Base-by-base conservation (phyloP, 2,113 vertebrate genomes). In the Oncorhynchus masou region DNA sequence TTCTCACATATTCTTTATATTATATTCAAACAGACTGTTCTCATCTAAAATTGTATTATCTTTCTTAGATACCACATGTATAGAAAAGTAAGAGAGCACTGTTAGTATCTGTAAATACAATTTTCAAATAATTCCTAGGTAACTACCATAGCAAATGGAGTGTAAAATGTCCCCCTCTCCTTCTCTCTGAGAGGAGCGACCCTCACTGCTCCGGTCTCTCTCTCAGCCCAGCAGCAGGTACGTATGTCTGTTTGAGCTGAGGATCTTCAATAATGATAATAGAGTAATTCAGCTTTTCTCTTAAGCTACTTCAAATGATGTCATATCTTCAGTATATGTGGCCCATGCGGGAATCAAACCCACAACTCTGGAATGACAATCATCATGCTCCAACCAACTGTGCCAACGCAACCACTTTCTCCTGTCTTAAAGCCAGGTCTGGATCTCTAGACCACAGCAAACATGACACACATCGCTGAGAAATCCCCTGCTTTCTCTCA, bases 151-250 rank as follows among this genome's bases (percentile, higher is more conserved):
- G 11, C 16, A 5, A 19, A 54, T 19, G 19, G 12, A 54, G 51
- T 19, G 51, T 19, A 54, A 54, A 16, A 19, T 19, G 16, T 19
- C 51, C 16, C 51, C 1, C 13, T 54, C 51, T 54, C 51, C 51
- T 54, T 54, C 16, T 54, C 51, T 16, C 12, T 54, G 51, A 54
- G 49, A 51, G 5, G 16, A 1, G 51, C 19, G 51, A 54, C 15
- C 49, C 51, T 54, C 15, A 19, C 51, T 54, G 51, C 16, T 5
- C 51, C 51, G 5, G 13, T 54, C 39, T 45, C 51, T 11, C 51
- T 54, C 76, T 66, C 74, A 51, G 39, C 31, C 79, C 73, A 64
- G 49, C 75, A 78, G 73, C 59, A 64, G 59, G 19, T 62, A 22
- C 3, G 51, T 19, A 22, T 24, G 51, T 19, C 51, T 54, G 51